phyloP scores from a whole-genome alignment of 2,888 invertebrate species.

The Eilema sororculum region DNA sequence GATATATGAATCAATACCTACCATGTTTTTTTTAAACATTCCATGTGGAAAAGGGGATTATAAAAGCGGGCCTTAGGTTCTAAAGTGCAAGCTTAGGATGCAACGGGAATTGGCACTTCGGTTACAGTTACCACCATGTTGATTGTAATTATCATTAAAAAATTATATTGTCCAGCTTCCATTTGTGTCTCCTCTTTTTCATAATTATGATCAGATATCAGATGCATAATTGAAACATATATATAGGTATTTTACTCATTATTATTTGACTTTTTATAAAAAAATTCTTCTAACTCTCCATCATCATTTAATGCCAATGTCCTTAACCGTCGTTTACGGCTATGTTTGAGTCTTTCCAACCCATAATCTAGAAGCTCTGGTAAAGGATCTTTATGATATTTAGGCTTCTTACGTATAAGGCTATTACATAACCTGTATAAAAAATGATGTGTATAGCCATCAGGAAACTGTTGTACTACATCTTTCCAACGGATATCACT shows the following conservation, averaged over 20 bases:
- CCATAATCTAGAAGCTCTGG: constrained; percentile 58
- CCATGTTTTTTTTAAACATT: too few species aligned
- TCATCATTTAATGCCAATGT: constrained; percentile 63
- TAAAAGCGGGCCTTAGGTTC: too few species aligned
- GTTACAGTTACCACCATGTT: too few species aligned
- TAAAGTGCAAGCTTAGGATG: too few species aligned
- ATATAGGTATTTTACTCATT: not conserved
- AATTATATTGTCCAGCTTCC: too few species aligned
- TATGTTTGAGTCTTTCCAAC: constrained; percentile 44
- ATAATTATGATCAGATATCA: too few species aligned
- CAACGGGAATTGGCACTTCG: too few species aligned
- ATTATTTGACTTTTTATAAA: constrained; percentile 32
- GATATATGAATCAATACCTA: too few species aligned
- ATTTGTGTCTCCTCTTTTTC: too few species aligned
- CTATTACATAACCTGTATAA: constrained; percentile 55
- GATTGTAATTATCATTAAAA: too few species aligned
- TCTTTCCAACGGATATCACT: constrained; percentile 77
- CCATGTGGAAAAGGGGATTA: too few species aligned
- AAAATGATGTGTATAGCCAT: constrained; percentile 70
- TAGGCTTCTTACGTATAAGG: constrained; percentile 42
- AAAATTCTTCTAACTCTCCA: constrained; percentile 56
- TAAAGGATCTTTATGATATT: constrained; percentile 60
- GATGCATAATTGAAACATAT: not conserved
- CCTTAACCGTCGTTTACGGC: constrained; percentile 62
- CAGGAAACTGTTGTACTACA: constrained; percentile 64